Evolutionary conservation across 2,797 vertebrate genomes (phyloP).

Genomic region (Paedocypris micromegethes): DNA sequence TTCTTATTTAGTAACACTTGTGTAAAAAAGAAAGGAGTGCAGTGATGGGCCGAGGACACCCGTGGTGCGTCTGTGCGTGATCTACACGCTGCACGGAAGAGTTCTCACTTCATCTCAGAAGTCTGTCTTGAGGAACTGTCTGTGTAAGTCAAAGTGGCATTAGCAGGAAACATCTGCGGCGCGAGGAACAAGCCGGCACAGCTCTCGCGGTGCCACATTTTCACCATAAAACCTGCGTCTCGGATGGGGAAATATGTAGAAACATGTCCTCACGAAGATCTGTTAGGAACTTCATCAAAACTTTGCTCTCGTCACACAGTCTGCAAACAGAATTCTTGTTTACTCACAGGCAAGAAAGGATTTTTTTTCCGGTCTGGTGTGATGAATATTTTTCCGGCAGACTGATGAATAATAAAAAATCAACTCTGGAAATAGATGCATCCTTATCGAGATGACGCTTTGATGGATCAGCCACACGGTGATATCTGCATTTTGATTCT

Average conservation of each 20-base stretch:
- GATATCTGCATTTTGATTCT: not conserved
- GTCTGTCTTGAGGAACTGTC: constrained; percentile 27
- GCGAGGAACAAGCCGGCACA: constrained; percentile 20
- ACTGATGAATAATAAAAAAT: not conserved
- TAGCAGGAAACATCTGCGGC: constrained; percentile 26
- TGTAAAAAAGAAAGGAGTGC: constrained; percentile 17
- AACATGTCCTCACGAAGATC: constrained; percentile 1
- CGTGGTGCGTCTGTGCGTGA: constrained; percentile 29
- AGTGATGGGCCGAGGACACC: constrained; percentile 26
- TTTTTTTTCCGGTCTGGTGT: constrained; percentile 14
- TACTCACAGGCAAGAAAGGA: constrained; percentile 20
- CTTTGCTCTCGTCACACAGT: constrained; percentile 10
- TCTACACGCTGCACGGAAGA: constrained; percentile 7
- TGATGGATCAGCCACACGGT: too few relatives aligned
- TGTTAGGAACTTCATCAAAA: constrained; percentile 15
- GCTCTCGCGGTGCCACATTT: not conserved
- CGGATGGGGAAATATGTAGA: constrained; percentile 25
- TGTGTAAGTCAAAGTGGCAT: constrained; percentile 24
- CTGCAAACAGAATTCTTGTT: constrained; percentile 24
- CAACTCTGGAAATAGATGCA: not conserved
- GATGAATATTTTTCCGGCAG: constrained; percentile 5
- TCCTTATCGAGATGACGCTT: not conserved
- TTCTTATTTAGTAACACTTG: constrained; percentile 28
- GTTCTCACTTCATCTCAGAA: constrained; percentile 34
- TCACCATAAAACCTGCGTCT: not conserved